These are phyloP conservation scores for Rhagoletis zephyria DNA, from an alignment of 1,140 invertebrate species.

Conservation along the genomic window DNA sequence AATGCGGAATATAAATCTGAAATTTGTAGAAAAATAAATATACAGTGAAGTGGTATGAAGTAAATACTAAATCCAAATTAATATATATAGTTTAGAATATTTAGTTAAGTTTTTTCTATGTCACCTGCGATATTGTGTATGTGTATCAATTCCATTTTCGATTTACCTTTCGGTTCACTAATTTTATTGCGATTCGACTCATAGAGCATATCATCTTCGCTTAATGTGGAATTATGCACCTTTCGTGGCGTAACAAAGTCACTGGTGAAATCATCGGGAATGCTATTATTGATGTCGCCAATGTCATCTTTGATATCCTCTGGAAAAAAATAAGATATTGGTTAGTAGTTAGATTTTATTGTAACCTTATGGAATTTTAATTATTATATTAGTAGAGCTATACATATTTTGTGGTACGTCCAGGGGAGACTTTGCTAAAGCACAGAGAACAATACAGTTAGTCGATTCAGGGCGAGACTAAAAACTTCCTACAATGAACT, in stretches of 20 bases:
- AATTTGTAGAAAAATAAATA: not conserved
- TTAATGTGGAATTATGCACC: constrained; percentile 67
- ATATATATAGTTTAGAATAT: too few species aligned
- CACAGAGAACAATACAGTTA: too few species aligned
- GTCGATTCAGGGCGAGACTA: too few species aligned
- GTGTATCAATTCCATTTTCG: not conserved
- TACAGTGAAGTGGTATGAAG: not conserved
- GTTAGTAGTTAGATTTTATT: too few species aligned
- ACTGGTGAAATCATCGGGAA: constrained; percentile 62
- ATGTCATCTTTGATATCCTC: constrained; percentile 60
- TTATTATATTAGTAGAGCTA: too few species aligned
- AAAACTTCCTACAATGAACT: too few species aligned
- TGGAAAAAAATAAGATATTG: too few species aligned
- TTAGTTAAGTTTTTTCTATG: not conserved
- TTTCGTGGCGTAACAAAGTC: constrained; percentile 66
- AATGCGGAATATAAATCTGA: constrained; percentile 67
- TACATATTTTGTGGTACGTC: too few species aligned
- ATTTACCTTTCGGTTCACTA: constrained; percentile 64
- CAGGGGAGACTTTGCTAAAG: too few species aligned
- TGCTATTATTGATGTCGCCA: constrained; percentile 58
- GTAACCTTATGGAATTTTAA: too few species aligned
- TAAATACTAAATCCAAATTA: too few species aligned
- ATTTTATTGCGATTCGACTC: constrained; percentile 69
- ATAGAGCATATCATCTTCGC: constrained; percentile 69
- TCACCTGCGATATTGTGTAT: not conserved